phyloP scores from a whole-genome alignment of 2,113 vertebrate species.

The Syngnathoides biaculeatus region DNA sequence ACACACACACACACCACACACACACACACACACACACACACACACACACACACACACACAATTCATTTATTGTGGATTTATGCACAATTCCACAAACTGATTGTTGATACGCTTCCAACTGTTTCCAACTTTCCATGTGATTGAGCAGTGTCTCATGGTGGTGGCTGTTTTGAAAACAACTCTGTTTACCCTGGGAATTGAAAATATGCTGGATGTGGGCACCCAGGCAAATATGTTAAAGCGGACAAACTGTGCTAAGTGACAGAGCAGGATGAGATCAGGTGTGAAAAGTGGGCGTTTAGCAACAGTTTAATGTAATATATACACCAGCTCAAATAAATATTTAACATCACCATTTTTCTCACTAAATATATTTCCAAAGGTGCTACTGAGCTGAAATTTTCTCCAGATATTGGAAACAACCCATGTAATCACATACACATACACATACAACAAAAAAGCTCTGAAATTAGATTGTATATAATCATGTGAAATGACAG shows the following conservation, averaged over 20 bases:
- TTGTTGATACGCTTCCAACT: background rate
- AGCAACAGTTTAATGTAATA: background rate
- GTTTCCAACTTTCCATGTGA: conserved; percentile 22
- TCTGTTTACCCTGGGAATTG: conserved; percentile 49
- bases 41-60: too few relatives aligned
- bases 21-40: too few relatives aligned
- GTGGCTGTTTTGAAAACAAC: conserved; percentile 58
- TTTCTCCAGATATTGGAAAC: too few relatives aligned
- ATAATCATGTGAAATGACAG: too few relatives aligned
- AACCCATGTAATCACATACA: too few relatives aligned
- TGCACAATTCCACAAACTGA: background rate
- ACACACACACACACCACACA: too few relatives aligned
- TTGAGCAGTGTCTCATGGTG: conserved; percentile 47
- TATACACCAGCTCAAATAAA: too few relatives aligned
- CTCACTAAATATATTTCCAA: too few relatives aligned
- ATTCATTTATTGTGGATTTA: background rate
- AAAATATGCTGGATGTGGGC: conserved; percentile 20
- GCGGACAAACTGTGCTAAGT: conserved; percentile 15
- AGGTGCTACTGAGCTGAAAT: too few relatives aligned
- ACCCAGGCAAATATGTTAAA: conserved; percentile 9
- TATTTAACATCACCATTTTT: too few relatives aligned
- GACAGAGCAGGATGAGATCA: background rate
- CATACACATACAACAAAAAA: too few relatives aligned
- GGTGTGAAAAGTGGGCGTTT: background rate
- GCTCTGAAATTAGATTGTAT: too few relatives aligned